Evolutionary conservation across 2,113 vertebrate species (phyloP), one percentile per base, ranked within the genome.

Genomic region (Nestor notabilis): DNA sequence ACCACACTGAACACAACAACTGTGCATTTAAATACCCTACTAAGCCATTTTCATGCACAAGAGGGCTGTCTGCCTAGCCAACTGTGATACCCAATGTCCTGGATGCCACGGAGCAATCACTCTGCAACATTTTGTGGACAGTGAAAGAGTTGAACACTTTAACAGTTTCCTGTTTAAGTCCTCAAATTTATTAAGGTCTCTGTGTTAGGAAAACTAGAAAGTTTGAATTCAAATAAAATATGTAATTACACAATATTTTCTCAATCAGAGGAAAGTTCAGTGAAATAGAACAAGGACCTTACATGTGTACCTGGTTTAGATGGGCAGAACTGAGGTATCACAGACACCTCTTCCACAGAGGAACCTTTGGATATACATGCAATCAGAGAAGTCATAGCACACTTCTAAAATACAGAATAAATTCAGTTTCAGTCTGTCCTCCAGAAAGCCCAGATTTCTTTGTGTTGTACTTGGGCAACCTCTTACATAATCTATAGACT

Each of bases 251-350:
- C 3, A 27, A 8, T 27, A 21, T 46, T 37, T 80, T 50, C 46
- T 66, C 25, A 18, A 33, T 41, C 21, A 43, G 1, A 76, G 53
- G 44, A 61, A 80, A 31, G 52, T 15, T 44, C 46, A 31, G 25
- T 14, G 49, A 58, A 47, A 49, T 5, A 13, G 41, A 53, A 3
- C 3, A 10, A 24, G 8, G 64, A 9, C n/a, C 41, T 70, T 13
- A 2, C 2, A 13, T 2, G 3, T 4, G 10, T 4, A 24, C 10
- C 66, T 29, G 0, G 12, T 74, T 14, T 5, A 43, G 47, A 28
- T 13, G 28, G 64, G 79, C 43, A 92, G 55, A 39, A 19, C 8
- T 8, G 17, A 58, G 71, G 12, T 10, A 9, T 10, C 44, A 4
- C 19, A 14, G 53, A 2, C 9, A 63, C 3, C 21, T 24, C 41